Evolutionary conservation across 2,888 invertebrate genomes (phyloP).

Genomic region (Drosophila gaucha): DNA sequence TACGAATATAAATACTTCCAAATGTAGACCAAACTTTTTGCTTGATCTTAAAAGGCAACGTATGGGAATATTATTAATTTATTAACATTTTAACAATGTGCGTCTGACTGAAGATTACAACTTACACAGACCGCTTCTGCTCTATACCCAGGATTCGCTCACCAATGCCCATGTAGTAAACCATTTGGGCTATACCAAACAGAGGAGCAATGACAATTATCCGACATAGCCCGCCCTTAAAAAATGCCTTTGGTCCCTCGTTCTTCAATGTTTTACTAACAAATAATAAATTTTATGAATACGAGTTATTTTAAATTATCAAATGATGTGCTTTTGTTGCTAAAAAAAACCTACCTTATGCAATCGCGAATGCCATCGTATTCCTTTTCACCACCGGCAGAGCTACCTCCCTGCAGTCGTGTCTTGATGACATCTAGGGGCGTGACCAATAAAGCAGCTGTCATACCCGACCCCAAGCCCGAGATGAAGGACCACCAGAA

Average conservation of each 20-base stretch:
- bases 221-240: slow-evolving; percentile 98
- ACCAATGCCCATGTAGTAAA: slow-evolving; percentile 98
- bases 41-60: neutral
- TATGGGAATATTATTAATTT: neutral
- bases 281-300: no score
- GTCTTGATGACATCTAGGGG: slow-evolving; percentile 99
- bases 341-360: slow-evolving; percentile 88
- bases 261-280: slow-evolving; percentile 90
- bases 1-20: slow-evolving; percentile 26
- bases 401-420: slow-evolving; percentile 96
- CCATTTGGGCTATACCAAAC: slow-evolving; percentile 98
- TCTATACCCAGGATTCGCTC: slow-evolving; percentile 87
- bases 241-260: slow-evolving; percentile 97
- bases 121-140: slow-evolving; percentile 37
- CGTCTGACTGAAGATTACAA: no score
- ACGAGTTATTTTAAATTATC: no score
- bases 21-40: neutral
- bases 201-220: slow-evolving; percentile 98
- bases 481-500: slow-evolving; percentile 97
- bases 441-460: slow-evolving; percentile 93
- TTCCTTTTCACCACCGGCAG: slow-evolving; percentile 91
- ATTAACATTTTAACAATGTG: no score
- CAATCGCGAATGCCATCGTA: slow-evolving; percentile 95
- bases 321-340: no score
- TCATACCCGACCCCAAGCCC: slow-evolving; percentile 94